Percentiles rank a stretch among this genome's conserved stretches.
Conservation (phyloP, 2,888 invertebrate genomes). For the Pristionchus maxplancki region DNA sequence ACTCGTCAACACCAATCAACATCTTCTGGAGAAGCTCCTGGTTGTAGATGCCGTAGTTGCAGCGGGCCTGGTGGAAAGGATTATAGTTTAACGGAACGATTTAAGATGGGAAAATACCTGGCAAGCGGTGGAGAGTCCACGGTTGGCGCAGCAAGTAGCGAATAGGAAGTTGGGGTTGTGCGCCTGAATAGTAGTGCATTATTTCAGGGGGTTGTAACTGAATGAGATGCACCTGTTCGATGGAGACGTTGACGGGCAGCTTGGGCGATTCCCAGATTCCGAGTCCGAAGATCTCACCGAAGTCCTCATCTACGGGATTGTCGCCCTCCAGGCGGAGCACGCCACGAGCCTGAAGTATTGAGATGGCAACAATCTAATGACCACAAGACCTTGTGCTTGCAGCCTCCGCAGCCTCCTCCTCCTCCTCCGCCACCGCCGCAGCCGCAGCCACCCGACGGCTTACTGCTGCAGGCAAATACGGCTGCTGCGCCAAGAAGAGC, state of each 20-base stretch:
- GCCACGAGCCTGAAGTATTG: slow-evolving; percentile 4
- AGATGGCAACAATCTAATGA: too few species aligned
- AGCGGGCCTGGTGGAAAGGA: neutral
- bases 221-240: neutral
- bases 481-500: neutral
- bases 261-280: slow-evolving; percentile 3
- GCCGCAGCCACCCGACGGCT: slow-evolving; percentile 30
- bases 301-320: neutral
- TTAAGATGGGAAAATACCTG: neutral
- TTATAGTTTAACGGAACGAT: too few species aligned
- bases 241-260: neutral
- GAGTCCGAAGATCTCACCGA: slow-evolving; percentile 33
- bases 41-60: slow-evolving; percentile 8
- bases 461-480: neutral
- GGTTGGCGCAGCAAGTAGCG: neutral
- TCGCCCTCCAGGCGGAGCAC: neutral
- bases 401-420: slow-evolving; percentile 6
- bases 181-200: neutral
- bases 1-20: neutral
- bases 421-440: slow-evolving; percentile 31
- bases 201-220: neutral
- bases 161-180: slow-evolving; percentile 31
- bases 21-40: neutral
- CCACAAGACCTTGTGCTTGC: neutral
- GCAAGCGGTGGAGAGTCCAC: slow-evolving; percentile 20